Evolutionary conservation across 1,140 invertebrate genomes (phyloP).

Genomic region (Lerema accius): DNA sequence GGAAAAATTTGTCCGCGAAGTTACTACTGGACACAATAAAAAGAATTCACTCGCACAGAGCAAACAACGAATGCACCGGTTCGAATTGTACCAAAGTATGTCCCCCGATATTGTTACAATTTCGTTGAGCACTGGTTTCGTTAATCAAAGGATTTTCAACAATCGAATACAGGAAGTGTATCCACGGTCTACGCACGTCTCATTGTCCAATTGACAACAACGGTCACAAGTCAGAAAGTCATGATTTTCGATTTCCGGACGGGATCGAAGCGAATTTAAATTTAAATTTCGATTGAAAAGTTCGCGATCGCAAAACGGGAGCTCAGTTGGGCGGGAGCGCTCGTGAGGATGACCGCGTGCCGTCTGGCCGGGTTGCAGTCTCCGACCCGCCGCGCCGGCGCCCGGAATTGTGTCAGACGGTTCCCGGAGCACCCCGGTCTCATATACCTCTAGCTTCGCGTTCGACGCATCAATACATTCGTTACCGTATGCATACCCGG

Average conservation of each 20-base stretch:
- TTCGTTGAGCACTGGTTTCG: slow-evolving; percentile 46
- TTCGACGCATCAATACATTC: slow-evolving; percentile 73
- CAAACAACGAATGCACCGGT: slow-evolving; percentile 39
- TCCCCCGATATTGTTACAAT: slow-evolving; percentile 44
- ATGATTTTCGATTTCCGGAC: slow-evolving; percentile 31
- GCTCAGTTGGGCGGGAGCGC: slow-evolving; percentile 57
- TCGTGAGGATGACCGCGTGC: slow-evolving; percentile 64
- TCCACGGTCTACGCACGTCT: slow-evolving; percentile 61
- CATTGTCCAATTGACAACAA: slow-evolving; percentile 61
- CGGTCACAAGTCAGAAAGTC: slow-evolving; percentile 41
- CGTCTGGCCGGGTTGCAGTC: slow-evolving; percentile 76
- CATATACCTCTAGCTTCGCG: slow-evolving; percentile 55
- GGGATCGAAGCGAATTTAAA: slow-evolving; percentile 41
- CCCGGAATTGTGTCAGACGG: slow-evolving; percentile 77
- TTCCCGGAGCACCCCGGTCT: slow-evolving; percentile 66
- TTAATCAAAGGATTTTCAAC: slow-evolving; percentile 57
- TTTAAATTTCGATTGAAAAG: slow-evolving; percentile 44
- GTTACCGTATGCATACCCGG: slow-evolving; percentile 54
- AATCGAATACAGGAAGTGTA: slow-evolving; percentile 53
- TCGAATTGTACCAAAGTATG: slow-evolving; percentile 43
- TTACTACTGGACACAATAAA: slow-evolving; percentile 20
- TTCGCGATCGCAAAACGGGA: slow-evolving; percentile 43
- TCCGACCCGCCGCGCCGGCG: slow-evolving; percentile 73
- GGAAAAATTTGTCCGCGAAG: background rate
- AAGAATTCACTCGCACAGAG: slow-evolving; percentile 34